Evolutionary conservation across 1,140 invertebrate species (phyloP).

Genomic region (Temnothorax nylanderi): DNA sequence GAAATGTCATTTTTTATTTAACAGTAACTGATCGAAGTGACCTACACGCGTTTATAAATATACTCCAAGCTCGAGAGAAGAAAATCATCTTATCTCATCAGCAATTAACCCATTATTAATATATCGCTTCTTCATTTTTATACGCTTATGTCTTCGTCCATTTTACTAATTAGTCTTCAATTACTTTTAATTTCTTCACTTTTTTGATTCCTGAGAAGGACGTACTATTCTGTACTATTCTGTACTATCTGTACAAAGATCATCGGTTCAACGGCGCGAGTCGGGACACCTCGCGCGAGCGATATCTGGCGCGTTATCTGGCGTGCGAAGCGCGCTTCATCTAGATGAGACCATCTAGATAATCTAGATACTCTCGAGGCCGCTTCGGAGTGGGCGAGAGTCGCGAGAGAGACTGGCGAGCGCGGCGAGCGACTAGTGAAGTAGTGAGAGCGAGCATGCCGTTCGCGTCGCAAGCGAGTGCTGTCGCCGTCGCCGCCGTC

Average conservation of each 20-base stretch:
- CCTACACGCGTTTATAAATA: not conserved
- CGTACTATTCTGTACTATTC: no score
- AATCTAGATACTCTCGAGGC: constrained; percentile 59
- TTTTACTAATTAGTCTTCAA: not conserved
- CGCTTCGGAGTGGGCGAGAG: not conserved
- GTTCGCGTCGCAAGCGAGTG: constrained; percentile 72
- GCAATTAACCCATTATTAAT: not conserved
- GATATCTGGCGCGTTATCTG: constrained; percentile 33
- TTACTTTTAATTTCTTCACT: not conserved
- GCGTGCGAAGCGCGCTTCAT: not conserved
- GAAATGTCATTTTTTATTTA: not conserved
- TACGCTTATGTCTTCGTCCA: not conserved
- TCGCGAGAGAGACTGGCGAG: constrained; percentile 35
- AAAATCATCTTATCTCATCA: not conserved
- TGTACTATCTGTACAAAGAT: not conserved
- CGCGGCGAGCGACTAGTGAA: constrained; percentile 37
- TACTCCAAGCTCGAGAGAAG: not conserved
- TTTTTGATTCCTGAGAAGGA: not conserved
- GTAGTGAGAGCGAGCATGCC: constrained; percentile 79
- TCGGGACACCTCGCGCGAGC: not conserved
- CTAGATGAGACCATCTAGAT: not conserved
- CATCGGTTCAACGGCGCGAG: no score
- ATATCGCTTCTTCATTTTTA: not conserved
- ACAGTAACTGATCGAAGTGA: not conserved
- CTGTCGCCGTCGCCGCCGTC: constrained; percentile 2